A percentile compares a stretch with the other conserved stretches of the same genome.
Conservation (phyloP, 2,888 invertebrate species). For the Leptopilina myrica region DNA sequence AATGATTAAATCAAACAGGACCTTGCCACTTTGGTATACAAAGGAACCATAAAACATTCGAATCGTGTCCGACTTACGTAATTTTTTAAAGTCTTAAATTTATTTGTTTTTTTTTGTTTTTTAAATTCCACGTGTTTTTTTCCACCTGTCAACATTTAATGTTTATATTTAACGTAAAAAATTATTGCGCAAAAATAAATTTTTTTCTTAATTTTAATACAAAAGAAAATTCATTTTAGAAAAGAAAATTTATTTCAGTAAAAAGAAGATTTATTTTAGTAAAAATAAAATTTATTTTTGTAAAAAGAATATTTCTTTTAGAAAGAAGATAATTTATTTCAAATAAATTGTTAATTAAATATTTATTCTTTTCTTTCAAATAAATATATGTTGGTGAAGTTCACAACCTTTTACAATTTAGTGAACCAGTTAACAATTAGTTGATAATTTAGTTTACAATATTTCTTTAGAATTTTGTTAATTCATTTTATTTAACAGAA, state of each 20-base stretch:
- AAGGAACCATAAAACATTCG: slow-evolving; percentile 18
- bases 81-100: neutral
- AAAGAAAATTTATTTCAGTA: too few species aligned
- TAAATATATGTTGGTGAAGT: too few species aligned
- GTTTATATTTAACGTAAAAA: neutral
- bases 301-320: too few species aligned
- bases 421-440: too few species aligned
- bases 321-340: too few species aligned
- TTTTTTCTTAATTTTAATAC: neutral
- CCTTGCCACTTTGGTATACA: slow-evolving; percentile 1
- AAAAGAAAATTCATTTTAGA: too few species aligned
- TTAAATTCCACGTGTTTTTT: neutral
- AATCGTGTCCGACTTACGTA: slow-evolving; percentile 6
- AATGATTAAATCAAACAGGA: slow-evolving; percentile 14
- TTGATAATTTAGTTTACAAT: too few species aligned
- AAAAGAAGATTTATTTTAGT: neutral
- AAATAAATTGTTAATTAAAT: too few species aligned
- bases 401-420: too few species aligned
- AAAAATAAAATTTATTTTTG: neutral
- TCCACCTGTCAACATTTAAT: neutral
- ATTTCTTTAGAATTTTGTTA: too few species aligned
- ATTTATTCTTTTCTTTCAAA: too few species aligned
- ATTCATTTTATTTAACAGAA: too few species aligned
- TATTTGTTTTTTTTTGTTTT: slow-evolving; percentile 4
- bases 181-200: neutral